Evolutionary conservation across 1,140 invertebrate genomes (phyloP).

Genomic region (Schlechtendalia chinensis): DNA sequence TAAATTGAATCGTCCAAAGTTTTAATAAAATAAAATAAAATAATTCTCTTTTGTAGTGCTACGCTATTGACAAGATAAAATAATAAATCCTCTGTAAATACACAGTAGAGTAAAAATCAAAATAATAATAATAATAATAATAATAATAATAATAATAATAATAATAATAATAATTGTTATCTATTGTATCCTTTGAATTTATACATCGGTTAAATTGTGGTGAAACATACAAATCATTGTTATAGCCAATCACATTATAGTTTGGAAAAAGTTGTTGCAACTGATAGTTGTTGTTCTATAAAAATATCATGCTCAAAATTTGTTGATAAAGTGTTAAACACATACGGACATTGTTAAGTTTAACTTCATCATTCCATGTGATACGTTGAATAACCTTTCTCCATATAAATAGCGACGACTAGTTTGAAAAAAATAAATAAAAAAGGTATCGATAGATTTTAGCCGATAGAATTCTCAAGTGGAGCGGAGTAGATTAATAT

Average conservation of each 20-base stretch:
- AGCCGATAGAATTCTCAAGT: neutral
- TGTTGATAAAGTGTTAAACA: too few species aligned
- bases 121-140: neutral
- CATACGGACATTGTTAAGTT: neutral
- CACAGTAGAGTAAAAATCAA: neutral
- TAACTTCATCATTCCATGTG: neutral
- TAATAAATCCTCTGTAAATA: neutral
- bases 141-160: conserved; percentile 14
- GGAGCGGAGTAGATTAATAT: neutral
- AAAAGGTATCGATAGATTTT: neutral
- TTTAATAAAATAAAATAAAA: neutral
- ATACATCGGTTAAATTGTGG: neutral
- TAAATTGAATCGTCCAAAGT: neutral
- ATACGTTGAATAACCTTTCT: neutral
- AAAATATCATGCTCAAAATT: neutral
- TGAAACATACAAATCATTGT: neutral
- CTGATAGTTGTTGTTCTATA: neutral
- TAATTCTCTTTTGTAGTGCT: neutral
- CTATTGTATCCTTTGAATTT: too few species aligned
- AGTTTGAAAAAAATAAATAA: neutral
- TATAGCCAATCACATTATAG: neutral
- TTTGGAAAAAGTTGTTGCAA: neutral
- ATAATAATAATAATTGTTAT: too few species aligned
- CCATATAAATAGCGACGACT: too few species aligned
- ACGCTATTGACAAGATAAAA: neutral